These are phyloP conservation scores for Stomatorhinus ivindoensis DNA, from an alignment of 2,113 vertebrate species.

Conservation along the genomic window DNA sequence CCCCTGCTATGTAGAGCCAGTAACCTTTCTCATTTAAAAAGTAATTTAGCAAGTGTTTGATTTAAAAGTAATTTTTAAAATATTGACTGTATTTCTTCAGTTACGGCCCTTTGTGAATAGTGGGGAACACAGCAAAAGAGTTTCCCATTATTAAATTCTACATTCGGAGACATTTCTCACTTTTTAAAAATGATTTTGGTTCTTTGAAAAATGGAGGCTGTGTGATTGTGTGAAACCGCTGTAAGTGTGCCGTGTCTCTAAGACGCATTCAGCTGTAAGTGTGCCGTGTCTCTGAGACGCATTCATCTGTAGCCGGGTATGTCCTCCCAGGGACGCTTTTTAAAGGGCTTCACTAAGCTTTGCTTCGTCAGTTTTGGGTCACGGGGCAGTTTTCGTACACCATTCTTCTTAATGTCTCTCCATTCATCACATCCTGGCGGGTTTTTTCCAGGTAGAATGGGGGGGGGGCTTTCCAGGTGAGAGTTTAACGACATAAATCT, in stretches of 20 bases:
- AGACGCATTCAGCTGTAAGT: not conserved
- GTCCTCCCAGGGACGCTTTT: not conserved
- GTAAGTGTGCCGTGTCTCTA: not conserved
- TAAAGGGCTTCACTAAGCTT: not conserved
- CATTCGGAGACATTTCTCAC: not conserved
- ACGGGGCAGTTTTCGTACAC: not conserved
- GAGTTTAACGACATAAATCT: not conserved
- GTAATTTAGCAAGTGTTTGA: not conserved
- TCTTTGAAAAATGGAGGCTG: not conserved
- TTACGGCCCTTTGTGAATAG: not conserved
- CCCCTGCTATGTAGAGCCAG: not conserved
- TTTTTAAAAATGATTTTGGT: not conserved
- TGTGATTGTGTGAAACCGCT: not conserved
- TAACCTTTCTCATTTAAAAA: not conserved
- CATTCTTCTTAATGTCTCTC: not conserved
- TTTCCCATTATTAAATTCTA: not conserved
- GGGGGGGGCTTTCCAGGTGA: not conserved
- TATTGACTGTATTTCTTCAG: constrained; percentile 1
- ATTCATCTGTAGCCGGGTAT: not conserved
- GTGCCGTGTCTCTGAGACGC: not conserved
- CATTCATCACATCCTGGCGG: not conserved
- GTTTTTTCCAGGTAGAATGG: not conserved
- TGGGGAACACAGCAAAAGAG: not conserved
- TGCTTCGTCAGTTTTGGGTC: not conserved
- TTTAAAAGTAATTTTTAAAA: not conserved